Conservation (phyloP, 2,888 invertebrate genomes). For the Drosophila crucigera region DNA sequence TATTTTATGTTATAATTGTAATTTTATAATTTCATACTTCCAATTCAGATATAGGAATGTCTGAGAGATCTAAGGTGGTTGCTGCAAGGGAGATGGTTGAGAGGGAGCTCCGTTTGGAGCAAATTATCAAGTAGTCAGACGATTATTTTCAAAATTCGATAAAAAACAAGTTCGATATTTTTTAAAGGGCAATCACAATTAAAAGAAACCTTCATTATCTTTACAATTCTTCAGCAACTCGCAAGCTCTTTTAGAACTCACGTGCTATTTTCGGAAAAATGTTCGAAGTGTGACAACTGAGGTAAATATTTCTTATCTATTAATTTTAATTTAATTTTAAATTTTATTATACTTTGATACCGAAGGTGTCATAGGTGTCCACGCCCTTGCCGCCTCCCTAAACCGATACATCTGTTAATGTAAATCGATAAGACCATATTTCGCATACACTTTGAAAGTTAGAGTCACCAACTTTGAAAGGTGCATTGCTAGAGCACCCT, state of each 20-base stretch:
- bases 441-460: too few relatives aligned
- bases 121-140: conserved; percentile 66
- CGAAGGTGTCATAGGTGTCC: too few relatives aligned
- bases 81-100: neutral
- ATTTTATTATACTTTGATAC: neutral
- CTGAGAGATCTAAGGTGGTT: neutral
- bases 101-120: conserved; percentile 46
- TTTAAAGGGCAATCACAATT: conserved; percentile 72
- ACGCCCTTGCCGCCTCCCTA: too few relatives aligned
- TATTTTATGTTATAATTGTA: conserved; percentile 10
- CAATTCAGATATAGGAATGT: neutral
- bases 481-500: too few relatives aligned
- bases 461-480: too few relatives aligned
- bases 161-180: conserved; percentile 74
- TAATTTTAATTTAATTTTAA: neutral
- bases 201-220: too few relatives aligned
- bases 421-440: too few relatives aligned
- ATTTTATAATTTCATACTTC: conserved; percentile 3
- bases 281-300: neutral
- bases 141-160: conserved; percentile 50
- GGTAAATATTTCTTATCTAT: neutral
- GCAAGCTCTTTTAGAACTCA: conserved; percentile 47
- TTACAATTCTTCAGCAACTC: conserved; percentile 40
- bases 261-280: neutral
- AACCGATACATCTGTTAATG: too few relatives aligned